Percentiles rank a stretch among this genome's conserved stretches.
Conservation (phyloP, 2,113 vertebrate species). For the Triplophysa dalaica region DNA sequence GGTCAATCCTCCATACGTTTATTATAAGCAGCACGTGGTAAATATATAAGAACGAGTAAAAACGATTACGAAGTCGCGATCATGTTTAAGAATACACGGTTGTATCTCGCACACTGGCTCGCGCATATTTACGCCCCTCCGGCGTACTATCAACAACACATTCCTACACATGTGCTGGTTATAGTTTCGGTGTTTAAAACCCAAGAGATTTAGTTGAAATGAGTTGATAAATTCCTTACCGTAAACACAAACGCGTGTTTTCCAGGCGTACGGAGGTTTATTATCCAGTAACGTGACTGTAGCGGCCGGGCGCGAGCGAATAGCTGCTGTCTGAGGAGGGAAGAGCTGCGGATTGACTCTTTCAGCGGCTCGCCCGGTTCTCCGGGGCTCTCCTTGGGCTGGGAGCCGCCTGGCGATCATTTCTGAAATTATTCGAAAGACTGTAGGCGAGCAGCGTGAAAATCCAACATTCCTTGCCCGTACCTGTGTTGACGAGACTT, state of each 20-base stretch:
- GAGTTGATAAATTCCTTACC: neutral
- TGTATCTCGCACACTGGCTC: neutral
- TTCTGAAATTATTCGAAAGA: neutral
- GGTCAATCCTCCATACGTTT: neutral
- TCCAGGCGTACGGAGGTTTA: neutral
- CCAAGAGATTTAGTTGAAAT: neutral
- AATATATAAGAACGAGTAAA: neutral
- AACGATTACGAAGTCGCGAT: neutral
- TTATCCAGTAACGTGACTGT: constrained; percentile 1
- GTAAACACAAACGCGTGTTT: constrained; percentile 1
- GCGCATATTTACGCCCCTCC: neutral
- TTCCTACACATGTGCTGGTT: constrained; percentile 15
- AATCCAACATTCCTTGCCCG: neutral
- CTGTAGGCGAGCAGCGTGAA: neutral
- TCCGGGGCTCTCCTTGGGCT: neutral
- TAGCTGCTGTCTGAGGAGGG: neutral
- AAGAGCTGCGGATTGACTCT: constrained; percentile 39
- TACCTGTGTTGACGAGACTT: neutral
- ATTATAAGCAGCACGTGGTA: neutral
- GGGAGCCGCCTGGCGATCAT: constrained; percentile 44
- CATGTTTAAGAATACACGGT: neutral
- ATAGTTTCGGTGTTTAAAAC: neutral
- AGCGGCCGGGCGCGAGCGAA: neutral
- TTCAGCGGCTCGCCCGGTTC: constrained; percentile 25
- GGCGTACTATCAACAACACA: constrained; percentile 10